phyloP scores from a whole-genome alignment of 2,888 invertebrate genomes.

The Drosophila algonquin region DNA sequence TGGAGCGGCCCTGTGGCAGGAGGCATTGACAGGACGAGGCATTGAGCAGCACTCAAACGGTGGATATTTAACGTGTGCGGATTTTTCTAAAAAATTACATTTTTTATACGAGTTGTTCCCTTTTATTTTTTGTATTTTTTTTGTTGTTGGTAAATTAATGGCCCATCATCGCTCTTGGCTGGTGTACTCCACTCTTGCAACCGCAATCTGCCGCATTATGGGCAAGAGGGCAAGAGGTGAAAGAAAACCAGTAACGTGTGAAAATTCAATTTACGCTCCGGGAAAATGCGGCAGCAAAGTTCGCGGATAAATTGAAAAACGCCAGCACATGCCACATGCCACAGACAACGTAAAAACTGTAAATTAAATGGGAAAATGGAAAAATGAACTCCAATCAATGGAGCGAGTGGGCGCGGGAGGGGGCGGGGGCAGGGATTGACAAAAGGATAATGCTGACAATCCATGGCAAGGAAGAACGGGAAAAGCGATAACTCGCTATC shows the following conservation, averaged over 20 bases:
- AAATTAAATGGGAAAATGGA: conserved; percentile 20
- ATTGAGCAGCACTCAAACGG: background rate
- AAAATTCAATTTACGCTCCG: conserved; percentile 65
- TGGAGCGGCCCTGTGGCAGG: conserved; percentile 50
- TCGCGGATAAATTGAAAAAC: conserved; percentile 57
- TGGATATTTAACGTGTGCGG: conserved; percentile 1
- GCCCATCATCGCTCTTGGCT: conserved; percentile 7
- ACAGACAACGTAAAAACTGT: conserved; percentile 36
- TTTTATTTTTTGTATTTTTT: too few relatives aligned
- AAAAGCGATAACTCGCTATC: conserved; percentile 11
- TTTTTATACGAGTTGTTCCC: conserved; percentile 40
- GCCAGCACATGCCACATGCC: conserved; percentile 44
- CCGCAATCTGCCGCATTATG: background rate
- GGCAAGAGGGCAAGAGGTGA: conserved; percentile 23
- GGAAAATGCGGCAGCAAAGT: conserved; percentile 26
- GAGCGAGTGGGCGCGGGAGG: background rate
- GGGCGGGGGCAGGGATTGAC: background rate
- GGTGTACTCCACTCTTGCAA: conserved; percentile 1
- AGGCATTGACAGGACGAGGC: background rate
- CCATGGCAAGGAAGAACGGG: conserved; percentile 4
- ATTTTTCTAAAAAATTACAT: conserved; percentile 41
- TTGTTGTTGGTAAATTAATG: conserved; percentile 55
- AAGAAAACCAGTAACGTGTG: conserved; percentile 39
- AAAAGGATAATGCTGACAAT: background rate
- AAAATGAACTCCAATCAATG: conserved; percentile 38